Percentiles rank a stretch among this genome's conserved stretches.
Evolutionary conservation across 2,797 vertebrate genomes (phyloP).

Genomic region (Anabacerthia variegaticeps): DNA sequence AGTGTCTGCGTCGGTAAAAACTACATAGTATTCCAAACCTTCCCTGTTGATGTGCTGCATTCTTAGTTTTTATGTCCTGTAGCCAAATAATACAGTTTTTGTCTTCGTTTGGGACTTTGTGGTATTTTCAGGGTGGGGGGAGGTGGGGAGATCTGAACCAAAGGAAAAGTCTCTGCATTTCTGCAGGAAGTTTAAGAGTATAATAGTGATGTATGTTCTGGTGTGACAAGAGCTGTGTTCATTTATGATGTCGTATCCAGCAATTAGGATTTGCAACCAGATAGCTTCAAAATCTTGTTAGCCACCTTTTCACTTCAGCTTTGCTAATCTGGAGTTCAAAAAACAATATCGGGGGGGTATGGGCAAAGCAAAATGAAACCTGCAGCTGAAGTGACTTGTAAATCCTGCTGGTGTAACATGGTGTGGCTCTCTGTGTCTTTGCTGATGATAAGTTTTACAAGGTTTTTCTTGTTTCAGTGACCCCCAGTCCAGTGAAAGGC

Average conservation of each 20-base stretch:
- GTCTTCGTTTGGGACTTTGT: background rate
- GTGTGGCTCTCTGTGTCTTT: background rate
- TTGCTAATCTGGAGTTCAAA: background rate
- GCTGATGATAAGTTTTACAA: background rate
- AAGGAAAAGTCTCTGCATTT: background rate
- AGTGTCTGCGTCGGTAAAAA: background rate
- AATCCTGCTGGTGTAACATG: background rate
- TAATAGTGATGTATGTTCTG: fast-evolving
- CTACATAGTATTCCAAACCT: fast-evolving
- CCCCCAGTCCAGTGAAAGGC: constrained; percentile 95
- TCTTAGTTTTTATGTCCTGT: background rate
- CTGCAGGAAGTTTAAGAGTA: background rate
- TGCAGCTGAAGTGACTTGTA: background rate
- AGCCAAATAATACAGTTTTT: background rate
- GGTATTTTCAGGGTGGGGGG: background rate
- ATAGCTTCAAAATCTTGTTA: background rate
- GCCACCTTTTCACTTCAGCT: background rate
- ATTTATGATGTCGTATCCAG: background rate
- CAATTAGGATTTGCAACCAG: background rate
- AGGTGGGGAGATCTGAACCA: background rate
- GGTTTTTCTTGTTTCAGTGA: constrained; percentile 80
- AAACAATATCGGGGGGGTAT: fast-evolving
- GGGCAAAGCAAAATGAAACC: background rate
- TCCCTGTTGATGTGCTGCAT: background rate
- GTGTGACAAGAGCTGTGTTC: background rate